Evolutionary conservation across 2,888 invertebrate species (phyloP).

Genomic region (Oasisia sp.): DNA sequence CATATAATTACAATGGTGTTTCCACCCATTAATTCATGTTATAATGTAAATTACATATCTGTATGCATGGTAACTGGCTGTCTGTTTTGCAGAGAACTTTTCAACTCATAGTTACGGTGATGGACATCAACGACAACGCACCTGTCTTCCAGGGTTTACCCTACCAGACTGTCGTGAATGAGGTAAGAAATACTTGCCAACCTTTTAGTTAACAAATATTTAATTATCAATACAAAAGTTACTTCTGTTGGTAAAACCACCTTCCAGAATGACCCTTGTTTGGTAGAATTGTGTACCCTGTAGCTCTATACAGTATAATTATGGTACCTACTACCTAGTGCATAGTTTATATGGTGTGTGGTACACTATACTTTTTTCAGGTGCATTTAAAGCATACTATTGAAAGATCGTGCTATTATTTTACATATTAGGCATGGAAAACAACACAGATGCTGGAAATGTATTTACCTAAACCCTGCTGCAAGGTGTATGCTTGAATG

Average conservation of each 20-base stretch:
- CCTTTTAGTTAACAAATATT: background rate
- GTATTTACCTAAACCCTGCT: no score
- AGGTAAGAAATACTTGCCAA: conserved; percentile 31
- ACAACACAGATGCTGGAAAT: no score
- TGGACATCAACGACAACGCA: conserved; percentile 42
- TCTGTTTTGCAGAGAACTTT: conserved; percentile 26
- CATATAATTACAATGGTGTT: background rate
- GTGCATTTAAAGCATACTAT: no score
- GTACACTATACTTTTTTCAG: no score
- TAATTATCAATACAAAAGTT: background rate
- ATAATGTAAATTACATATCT: background rate
- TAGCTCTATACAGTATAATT: no score
- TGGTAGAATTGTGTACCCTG: no score
- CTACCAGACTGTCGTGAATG: conserved; percentile 37
- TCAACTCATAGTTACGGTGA: conserved; percentile 32
- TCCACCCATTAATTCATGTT: background rate
- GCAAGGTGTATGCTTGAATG: no score
- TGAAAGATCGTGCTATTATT: no score
- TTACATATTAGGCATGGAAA: no score
- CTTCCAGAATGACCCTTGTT: background rate
- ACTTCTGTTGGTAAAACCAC: background rate
- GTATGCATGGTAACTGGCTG: background rate
- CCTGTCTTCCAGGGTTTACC: conserved; percentile 37
- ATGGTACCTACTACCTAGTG: no score
- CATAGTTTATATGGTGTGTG: no score